These are phyloP conservation scores for Samia ricini DNA, from an alignment of 1,140 invertebrate species.

Conservation along the genomic window DNA sequence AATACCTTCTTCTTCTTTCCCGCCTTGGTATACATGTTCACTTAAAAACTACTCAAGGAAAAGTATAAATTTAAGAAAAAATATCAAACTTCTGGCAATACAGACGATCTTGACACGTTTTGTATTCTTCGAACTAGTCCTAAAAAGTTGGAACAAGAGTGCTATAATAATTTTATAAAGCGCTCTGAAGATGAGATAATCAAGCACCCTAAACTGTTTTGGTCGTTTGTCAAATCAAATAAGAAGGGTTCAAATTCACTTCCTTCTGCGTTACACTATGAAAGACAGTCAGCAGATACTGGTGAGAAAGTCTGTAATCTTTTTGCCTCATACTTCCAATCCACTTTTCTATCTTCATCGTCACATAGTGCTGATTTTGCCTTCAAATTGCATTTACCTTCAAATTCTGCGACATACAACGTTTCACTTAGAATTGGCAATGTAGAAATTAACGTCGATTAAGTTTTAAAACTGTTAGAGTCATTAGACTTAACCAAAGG, in stretches of 20 bases:
- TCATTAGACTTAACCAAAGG: constrained; percentile 9
- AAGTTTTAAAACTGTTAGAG: neutral
- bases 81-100: constrained; percentile 17
- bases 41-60: constrained; percentile 22
- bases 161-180: constrained; percentile 19
- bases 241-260: constrained; percentile 8
- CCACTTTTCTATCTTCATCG: constrained; percentile 11
- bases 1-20: constrained; percentile 5
- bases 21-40: constrained; percentile 20
- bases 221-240: constrained; percentile 23
- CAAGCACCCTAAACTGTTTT: constrained; percentile 22
- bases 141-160: constrained; percentile 10
- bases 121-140: neutral
- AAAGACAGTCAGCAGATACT: constrained; percentile 11
- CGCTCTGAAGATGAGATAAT: constrained; percentile 13
- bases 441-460: neutral
- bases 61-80: constrained; percentile 23
- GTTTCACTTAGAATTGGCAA: neutral
- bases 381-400: neutral
- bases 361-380: neutral
- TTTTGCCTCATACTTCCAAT: constrained; percentile 12
- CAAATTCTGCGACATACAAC: neutral
- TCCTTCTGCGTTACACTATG: constrained; percentile 11
- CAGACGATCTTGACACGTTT: constrained; percentile 11
- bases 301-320: constrained; percentile 12